phyloP scores from a whole-genome alignment of 1,140 invertebrate genomes.

The Halotydeus destructor region DNA sequence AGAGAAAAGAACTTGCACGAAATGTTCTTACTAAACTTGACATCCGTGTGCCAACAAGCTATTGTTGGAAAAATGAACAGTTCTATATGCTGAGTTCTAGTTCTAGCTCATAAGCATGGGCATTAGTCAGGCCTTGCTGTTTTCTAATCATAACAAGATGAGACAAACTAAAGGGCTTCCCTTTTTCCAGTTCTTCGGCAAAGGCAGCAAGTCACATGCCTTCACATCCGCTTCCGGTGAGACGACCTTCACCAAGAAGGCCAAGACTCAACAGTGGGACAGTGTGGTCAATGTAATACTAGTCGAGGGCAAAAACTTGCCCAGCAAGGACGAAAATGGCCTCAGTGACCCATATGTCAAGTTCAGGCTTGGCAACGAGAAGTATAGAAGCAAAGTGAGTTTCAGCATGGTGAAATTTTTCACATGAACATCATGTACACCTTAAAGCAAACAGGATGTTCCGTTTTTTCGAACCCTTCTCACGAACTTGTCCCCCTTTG shows the following conservation, averaged over 20 bases:
- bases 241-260: slow-evolving; percentile 28
- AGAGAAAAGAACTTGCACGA: no score
- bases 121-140: no score
- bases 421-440: background rate
- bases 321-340: slow-evolving; percentile 70
- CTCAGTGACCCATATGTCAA: slow-evolving; percentile 85
- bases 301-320: slow-evolving; percentile 75
- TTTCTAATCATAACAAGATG: no score
- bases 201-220: no score
- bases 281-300: slow-evolving; percentile 86
- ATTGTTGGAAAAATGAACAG: no score
- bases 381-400: slow-evolving; percentile 84
- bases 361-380: slow-evolving; percentile 90
- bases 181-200: slow-evolving; percentile 10
- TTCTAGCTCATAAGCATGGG: no score
- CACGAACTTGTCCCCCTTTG: background rate
- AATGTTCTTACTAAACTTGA: no score
- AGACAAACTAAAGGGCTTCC: background rate
- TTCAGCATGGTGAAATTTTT: background rate
- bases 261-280: slow-evolving; percentile 82
- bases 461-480: background rate
- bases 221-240: no score
- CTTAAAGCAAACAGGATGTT: background rate
- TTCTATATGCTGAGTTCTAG: no score
- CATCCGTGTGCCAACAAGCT: no score